These are phyloP conservation scores for Formica selysi DNA, from an alignment of 1,140 invertebrate species.

Conservation along the genomic window DNA sequence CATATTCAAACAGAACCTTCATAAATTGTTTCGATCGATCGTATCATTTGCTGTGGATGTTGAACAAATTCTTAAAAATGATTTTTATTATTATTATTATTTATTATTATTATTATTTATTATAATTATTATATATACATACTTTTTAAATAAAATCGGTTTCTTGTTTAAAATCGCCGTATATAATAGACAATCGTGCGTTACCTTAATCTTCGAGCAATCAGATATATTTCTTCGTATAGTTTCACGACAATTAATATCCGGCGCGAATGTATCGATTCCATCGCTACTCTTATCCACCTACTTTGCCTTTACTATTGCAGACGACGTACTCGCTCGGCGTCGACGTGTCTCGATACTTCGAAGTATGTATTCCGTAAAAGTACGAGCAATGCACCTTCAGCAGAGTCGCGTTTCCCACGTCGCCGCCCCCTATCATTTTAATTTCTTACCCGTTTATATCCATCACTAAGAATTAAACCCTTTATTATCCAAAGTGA, in stretches of 20 bases:
- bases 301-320: slow-evolving; percentile 41
- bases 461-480: slow-evolving; percentile 24
- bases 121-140: too few relatives aligned
- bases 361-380: not conserved
- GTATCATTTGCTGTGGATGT: not conserved
- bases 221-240: not conserved
- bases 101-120: not conserved
- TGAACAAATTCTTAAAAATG: not conserved
- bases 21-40: not conserved
- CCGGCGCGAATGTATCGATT: slow-evolving; percentile 25
- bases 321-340: slow-evolving; percentile 55
- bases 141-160: not conserved
- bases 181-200: not conserved
- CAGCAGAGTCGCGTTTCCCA: slow-evolving; percentile 31
- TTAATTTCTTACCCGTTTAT: slow-evolving; percentile 15
- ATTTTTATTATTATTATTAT: not conserved
- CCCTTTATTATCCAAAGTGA: not conserved
- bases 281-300: slow-evolving; percentile 38
- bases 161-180: not conserved
- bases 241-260: not conserved
- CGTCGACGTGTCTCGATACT: slow-evolving; percentile 60
- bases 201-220: slow-evolving; percentile 1
- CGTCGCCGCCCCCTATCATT: slow-evolving; percentile 6
- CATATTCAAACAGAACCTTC: not conserved
- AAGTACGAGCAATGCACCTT: slow-evolving; percentile 37